Evolutionary conservation across 1,140 invertebrate genomes (phyloP), one percentile per base, ranked within the genome.

Genomic region (Diploscapter pachys): DNA sequence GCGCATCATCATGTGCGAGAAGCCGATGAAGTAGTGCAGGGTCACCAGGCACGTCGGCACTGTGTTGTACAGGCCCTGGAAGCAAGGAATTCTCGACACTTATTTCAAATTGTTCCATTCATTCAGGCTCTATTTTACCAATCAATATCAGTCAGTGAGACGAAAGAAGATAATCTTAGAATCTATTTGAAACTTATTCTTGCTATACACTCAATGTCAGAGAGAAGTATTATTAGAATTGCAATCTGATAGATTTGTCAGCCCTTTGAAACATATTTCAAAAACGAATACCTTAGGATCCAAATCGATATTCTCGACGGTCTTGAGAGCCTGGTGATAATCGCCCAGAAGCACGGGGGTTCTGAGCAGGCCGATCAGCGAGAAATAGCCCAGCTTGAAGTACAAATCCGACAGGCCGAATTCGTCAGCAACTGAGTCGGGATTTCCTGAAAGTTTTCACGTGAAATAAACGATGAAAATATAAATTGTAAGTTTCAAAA

Each of bases 1-100:
- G 52, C 96, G 89, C 96, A 99, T 99, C 96, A 99, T 99, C 92
- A 99, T 94, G 86, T 99, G 99, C 0, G 94, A 94, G 87, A 99
- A 99, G 0, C 96, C 96, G 63, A 99, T 96, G 87, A 99, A 99
- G 85, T 99, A 99, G 3, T 95, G 97, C 0, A 95, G 98, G 11
- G 96, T 96, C 74, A 99, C 98, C 86, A 98, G 94, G 86, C 97
- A 99, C 4, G 95, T 95, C 8, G 96, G 95, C 69, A 99, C 96
- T 81, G 95, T 92, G 0, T 95, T 95, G 86, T 96, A 98, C 81
- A 95, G 91, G 70, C 92, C 95, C 89, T 90, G 82, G 48, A 31
- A 31, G 31, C 31, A 31, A 31, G 1, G 31, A 31, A 31, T 31
- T 31, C 31, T 31, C 31, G 31, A 31, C 31, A 31, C 1, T 31